phyloP scores from a whole-genome alignment of 2,113 vertebrate genomes.

The Malurus melanocephalus region DNA sequence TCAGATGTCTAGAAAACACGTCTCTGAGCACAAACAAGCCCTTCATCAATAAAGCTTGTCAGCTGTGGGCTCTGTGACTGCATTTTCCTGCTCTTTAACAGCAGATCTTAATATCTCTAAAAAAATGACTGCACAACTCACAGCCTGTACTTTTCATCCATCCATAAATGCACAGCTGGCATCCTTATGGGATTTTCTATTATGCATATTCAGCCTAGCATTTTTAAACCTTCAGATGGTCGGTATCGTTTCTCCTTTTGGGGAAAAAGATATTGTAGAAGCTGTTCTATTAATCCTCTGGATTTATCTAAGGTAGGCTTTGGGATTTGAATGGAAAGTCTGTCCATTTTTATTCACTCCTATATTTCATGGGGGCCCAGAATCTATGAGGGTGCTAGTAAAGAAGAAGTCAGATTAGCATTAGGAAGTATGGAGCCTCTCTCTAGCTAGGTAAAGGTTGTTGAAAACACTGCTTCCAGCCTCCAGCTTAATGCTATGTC shows the following conservation, averaged over 20 bases:
- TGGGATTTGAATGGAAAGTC: not conserved
- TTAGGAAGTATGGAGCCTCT: not conserved
- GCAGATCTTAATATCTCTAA: constrained; percentile 15
- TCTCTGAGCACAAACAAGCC: not conserved
- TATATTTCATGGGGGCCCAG: not conserved
- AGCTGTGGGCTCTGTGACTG: constrained; percentile 12
- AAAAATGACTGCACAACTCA: constrained; percentile 25
- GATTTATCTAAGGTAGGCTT: not conserved
- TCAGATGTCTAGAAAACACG: not conserved
- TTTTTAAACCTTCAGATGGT: constrained; percentile 19
- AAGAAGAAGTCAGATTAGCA: not conserved
- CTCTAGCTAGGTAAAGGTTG: not conserved
- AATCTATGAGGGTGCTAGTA: not conserved
- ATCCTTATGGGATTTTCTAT: constrained; percentile 23
- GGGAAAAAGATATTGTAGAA: not conserved
- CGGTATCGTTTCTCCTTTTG: not conserved
- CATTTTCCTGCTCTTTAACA: constrained; percentile 20
- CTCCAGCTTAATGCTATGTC: not conserved
- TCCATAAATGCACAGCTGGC: constrained; percentile 22
- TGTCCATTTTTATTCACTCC: not conserved
- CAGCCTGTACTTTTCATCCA: constrained; percentile 27
- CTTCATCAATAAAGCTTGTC: constrained; percentile 16
- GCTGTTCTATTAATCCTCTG: not conserved
- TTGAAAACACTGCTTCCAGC: not conserved
- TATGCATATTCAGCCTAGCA: not conserved